Evolutionary conservation across 2,113 vertebrate species (phyloP).

Genomic region (Melanerpes formicivorus): DNA sequence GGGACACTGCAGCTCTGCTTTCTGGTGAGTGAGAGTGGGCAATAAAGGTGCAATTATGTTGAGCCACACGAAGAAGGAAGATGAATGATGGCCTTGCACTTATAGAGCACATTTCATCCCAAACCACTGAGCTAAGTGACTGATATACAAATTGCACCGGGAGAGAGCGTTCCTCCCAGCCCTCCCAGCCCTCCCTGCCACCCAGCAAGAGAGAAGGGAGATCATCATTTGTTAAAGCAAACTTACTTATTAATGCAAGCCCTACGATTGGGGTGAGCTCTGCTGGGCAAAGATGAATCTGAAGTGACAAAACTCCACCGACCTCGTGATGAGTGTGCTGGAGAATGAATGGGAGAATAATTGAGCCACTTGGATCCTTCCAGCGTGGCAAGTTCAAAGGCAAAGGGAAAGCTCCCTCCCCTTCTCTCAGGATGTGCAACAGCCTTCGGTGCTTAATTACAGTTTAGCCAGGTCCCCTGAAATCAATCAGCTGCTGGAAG

Average conservation of each 20-base stretch:
- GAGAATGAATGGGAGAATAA: conserved; percentile 60
- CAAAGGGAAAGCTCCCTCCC: conserved; percentile 50
- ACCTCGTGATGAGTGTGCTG: background rate
- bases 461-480: conserved; percentile 61
- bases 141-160: conserved; percentile 60
- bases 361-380: conserved; percentile 56
- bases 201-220: background rate
- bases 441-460: background rate
- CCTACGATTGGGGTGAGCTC: conserved; percentile 57
- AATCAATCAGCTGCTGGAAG: conserved; percentile 73
- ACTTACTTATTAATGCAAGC: conserved; percentile 57
- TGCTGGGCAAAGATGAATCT: conserved; percentile 58
- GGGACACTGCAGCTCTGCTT: background rate
- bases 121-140: background rate
- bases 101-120: conserved; percentile 48
- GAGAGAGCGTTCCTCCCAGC: background rate
- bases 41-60: conserved; percentile 5
- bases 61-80: conserved; percentile 8
- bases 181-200: no score
- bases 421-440: conserved; percentile 69
- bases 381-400: conserved; percentile 56
- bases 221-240: conserved; percentile 68
- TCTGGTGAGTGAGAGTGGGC: background rate
- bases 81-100: conserved; percentile 42
- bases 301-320: conserved; percentile 42